These are phyloP conservation scores for Idaea biselata DNA, from an alignment of 2,888 invertebrate genomes.

Conservation along the genomic window DNA sequence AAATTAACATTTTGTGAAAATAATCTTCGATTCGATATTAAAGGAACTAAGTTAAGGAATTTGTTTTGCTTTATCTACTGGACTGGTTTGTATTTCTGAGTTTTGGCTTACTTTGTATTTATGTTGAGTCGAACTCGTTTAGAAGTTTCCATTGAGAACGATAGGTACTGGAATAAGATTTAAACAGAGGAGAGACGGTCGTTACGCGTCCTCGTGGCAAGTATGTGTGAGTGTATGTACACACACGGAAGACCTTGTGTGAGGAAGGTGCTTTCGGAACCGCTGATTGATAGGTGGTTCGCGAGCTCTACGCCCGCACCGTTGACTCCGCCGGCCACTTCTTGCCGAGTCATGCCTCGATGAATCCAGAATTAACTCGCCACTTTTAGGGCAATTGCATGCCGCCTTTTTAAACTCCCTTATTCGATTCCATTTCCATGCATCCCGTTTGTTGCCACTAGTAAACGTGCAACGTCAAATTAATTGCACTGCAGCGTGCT, in stretches of 20 bases:
- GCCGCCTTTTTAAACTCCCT: background rate
- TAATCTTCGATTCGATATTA: background rate
- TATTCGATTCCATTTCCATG: conserved; percentile 10
- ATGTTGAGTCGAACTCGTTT: conserved; percentile 7
- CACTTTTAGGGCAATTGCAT: conserved; percentile 3
- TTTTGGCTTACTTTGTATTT: conserved; percentile 9
- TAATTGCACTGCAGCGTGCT: conserved; percentile 41
- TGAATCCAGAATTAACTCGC: background rate
- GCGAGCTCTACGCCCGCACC: background rate
- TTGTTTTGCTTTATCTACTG: conserved; percentile 3
- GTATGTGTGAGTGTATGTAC: background rate
- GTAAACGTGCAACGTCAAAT: conserved; percentile 32
- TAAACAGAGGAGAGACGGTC: background rate
- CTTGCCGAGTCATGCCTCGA: background rate
- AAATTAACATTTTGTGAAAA: background rate
- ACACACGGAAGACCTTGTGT: background rate
- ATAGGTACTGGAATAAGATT: background rate
- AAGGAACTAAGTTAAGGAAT: background rate
- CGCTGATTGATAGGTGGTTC: conserved; percentile 2
- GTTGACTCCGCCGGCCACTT: background rate
- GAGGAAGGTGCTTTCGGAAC: background rate
- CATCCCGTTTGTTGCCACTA: conserved; percentile 26
- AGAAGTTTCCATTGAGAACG: conserved; percentile 10
- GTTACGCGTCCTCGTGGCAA: background rate
- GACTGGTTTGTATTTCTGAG: background rate